A percentile compares a stretch with the other conserved stretches of the same genome.
Evolutionary conservation across 2,888 invertebrate species (phyloP).

Genomic region (Philereme transversata): DNA sequence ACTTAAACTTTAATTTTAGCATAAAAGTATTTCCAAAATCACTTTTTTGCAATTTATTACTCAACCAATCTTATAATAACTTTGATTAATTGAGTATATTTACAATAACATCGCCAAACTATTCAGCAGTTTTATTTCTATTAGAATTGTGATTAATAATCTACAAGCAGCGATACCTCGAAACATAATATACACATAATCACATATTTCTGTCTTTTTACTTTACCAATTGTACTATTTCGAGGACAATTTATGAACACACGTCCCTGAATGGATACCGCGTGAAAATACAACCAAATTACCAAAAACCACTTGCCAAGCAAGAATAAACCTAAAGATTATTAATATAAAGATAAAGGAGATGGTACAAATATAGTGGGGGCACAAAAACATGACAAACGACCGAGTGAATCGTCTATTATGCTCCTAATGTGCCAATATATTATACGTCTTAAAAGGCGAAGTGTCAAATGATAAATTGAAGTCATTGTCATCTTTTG

Average conservation of each 20-base stretch:
- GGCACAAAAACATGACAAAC: constrained; percentile 71
- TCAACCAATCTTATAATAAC: not conserved
- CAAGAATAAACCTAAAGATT: constrained; percentile 28
- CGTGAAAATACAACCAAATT: constrained; percentile 35
- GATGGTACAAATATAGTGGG: constrained; percentile 31
- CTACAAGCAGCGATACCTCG: constrained; percentile 40
- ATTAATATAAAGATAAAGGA: constrained; percentile 19
- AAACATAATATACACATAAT: constrained; percentile 53
- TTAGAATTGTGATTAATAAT: constrained; percentile 39
- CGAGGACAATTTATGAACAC: constrained; percentile 64
- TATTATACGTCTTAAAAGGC: constrained; percentile 74
- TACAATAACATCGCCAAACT: not conserved
- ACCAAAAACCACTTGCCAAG: not conserved
- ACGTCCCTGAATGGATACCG: constrained; percentile 48
- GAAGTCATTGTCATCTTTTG: constrained; percentile 59
- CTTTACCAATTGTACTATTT: constrained; percentile 55
- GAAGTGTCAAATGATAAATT: constrained; percentile 71
- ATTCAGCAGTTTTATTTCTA: constrained; percentile 7
- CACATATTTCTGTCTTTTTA: constrained; percentile 46
- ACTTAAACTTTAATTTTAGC: too few relatives aligned
- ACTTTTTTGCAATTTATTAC: not conserved
- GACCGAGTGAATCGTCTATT: constrained; percentile 72
- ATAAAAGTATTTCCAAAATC: too few relatives aligned
- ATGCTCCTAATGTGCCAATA: constrained; percentile 78
- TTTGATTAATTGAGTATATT: not conserved